Base-by-base conservation (phyloP, 1,140 invertebrate species). In the Aphelinus atriplicis region DNA sequence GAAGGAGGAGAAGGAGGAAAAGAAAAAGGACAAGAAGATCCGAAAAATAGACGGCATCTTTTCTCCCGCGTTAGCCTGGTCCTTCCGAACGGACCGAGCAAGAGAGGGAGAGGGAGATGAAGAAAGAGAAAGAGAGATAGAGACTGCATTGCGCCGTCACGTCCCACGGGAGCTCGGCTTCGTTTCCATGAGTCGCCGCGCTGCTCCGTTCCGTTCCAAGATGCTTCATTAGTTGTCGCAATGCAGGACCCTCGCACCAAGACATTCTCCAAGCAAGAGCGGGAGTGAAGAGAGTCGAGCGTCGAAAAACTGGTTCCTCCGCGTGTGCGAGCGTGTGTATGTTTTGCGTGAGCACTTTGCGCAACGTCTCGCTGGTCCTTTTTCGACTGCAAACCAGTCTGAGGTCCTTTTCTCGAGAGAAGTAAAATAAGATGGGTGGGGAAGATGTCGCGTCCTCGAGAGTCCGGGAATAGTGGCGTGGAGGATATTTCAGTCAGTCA, bases 221-320 rank as follows among this genome's bases (percentile, higher is more conserved):
- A 87, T 85, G 85, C 84, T 88, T 88, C 85, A 88, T 88, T 88
- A 88, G 86, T 86, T 86, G 86, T 86, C 85, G 85, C 86, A 88
- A 86, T 88, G 86, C 86, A 87, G 86, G 84, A 85, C 81, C 81
- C 61, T 53, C 51, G 64, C 43, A 60, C 57, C 43, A 43, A 42
- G 3, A 6, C 58, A 43, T 10, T 43, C 56, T 58, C 7, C 3
- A 46, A 48, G 7, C 7, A 71, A 63, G 63, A 55, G 57, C 58
- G 10, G 10, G 56, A n/a, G 56, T 58, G 26, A 3, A 58, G 56
- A 7, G 10, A 7, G 56, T 26, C 26, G 26, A 26, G 9, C 58
- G 43, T n/a, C 68, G 47, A 7, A 61, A 48, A 56, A 71, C 46
- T 42, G 70, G 75, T 73, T 26, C 26, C 26, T 26, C 26, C 73